Evolutionary conservation across 2,888 invertebrate species (phyloP).

Genomic region (Macaria liturata): DNA sequence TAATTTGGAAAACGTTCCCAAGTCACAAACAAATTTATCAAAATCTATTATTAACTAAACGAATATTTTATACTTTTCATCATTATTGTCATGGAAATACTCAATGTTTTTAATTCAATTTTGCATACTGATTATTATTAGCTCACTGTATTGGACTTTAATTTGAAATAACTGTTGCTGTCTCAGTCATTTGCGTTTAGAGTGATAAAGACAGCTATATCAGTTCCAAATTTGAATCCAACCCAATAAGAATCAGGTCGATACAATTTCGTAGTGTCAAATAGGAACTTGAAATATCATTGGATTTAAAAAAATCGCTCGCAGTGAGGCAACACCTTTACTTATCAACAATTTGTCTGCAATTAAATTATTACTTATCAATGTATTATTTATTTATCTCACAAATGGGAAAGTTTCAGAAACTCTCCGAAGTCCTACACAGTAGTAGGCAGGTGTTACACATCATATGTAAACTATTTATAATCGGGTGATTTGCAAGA

Average conservation of each 20-base stretch:
- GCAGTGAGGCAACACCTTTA: constrained; percentile 30
- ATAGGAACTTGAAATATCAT: constrained; percentile 7
- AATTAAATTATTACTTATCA: neutral
- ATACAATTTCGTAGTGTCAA: constrained; percentile 4
- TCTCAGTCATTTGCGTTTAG: no score
- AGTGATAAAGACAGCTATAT: no score
- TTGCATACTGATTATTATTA: no score
- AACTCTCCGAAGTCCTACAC: constrained; percentile 49
- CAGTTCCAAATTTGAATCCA: no score
- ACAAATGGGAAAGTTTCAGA: constrained; percentile 40
- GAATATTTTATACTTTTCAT: neutral
- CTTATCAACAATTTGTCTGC: constrained; percentile 14
- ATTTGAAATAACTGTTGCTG: no score
- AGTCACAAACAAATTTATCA: constrained; percentile 1
- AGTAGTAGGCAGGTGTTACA: constrained; percentile 57
- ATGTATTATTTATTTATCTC: constrained; percentile 24
- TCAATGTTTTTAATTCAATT: constrained; percentile 11
- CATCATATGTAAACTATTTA: constrained; percentile 43
- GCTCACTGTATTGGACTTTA: no score
- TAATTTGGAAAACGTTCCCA: neutral
- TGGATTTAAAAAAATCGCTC: constrained; percentile 20
- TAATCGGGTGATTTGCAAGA: constrained; percentile 8
- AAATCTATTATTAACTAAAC: constrained; percentile 1
- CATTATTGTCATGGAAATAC: constrained; percentile 34
- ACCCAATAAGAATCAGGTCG: no score